Evolutionary conservation across 1,140 invertebrate genomes (phyloP), one percentile per base, ranked within the genome.

Genomic region (Drosophila micromelanica): DNA sequence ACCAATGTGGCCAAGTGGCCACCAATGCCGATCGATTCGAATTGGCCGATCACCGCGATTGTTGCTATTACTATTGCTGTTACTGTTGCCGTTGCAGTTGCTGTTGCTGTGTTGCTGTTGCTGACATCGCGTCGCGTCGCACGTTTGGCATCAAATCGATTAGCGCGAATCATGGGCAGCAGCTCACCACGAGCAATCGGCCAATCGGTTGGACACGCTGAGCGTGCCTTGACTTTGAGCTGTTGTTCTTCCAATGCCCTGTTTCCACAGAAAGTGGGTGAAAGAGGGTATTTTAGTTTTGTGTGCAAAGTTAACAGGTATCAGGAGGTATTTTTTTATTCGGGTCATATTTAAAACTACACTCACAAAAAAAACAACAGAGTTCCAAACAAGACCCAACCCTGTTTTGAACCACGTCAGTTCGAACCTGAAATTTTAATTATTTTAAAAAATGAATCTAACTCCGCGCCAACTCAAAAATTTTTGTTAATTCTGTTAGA

Each of bases 111-210:
- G n/a, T n/a, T 20, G 52, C 63, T 17, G 55, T 64, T 55, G 48
- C 27, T 5, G 64, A 38, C 51, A 30, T 61, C 32, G 59, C 30
- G 46, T 15, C 4, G 46, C 30, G 64, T 59, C 57, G 75, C 82
- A 89, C 84, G 82, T 86, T 79, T 76, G 78, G 43, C 82, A 82
- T 78, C 84, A 76, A 87, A 87, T 87, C 82, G 82, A 87, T 87
- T 86, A 86, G 82, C 78, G 38, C 62, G 64, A 67, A 59, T 59
- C 81, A 64, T 64, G 65, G 80, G 77, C 64, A 65, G 9, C 27
- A 48, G 27, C 12, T 20, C 27, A 40, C 12, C 11, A n/a, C 42
- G 42, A 60, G 13, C 13, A 37, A 60, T 62, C 45, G 46, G 20
- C 20, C 38, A 55, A 64, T 56, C 17, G 61, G 37, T 57, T 62